Conservation (phyloP, 2,888 invertebrate species). For the Acronicta leporina region DNA sequence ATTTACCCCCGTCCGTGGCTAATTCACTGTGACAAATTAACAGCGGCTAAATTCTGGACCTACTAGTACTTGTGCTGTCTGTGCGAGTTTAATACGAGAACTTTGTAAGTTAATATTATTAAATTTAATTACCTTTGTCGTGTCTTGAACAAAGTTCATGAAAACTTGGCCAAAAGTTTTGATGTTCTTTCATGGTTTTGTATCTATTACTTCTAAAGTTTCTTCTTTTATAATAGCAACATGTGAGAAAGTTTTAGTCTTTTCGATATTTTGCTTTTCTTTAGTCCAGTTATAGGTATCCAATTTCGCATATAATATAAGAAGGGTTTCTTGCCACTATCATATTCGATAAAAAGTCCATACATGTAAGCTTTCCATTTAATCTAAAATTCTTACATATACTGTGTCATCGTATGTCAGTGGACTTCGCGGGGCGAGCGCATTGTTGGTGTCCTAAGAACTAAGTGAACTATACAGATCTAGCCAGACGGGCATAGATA, state of each 20-base stretch:
- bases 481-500: constrained; percentile 66
- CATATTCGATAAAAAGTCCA: neutral
- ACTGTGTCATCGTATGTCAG: constrained; percentile 34
- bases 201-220: neutral
- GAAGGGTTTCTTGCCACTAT: neutral
- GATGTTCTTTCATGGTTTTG: neutral
- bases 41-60: constrained; percentile 85
- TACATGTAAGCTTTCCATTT: neutral
- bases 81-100: constrained; percentile 26
- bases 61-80: constrained; percentile 47
- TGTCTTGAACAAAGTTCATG: neutral
- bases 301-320: too few relatives aligned
- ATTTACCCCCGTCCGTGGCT: constrained; percentile 85
- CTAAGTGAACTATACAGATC: constrained; percentile 45
- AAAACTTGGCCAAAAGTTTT: neutral
- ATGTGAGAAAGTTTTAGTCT: too few relatives aligned
- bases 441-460: constrained; percentile 50
- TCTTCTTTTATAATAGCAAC: too few relatives aligned
- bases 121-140: constrained; percentile 7
- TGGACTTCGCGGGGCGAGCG: constrained; percentile 35
- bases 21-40: constrained; percentile 89
- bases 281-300: too few relatives aligned
- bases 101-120: constrained; percentile 12
- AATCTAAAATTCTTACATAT: constrained; percentile 18
- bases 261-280: too few relatives aligned